Conservation (phyloP, 2,113 vertebrate species). For the Paraplagusia blochii region DNA sequence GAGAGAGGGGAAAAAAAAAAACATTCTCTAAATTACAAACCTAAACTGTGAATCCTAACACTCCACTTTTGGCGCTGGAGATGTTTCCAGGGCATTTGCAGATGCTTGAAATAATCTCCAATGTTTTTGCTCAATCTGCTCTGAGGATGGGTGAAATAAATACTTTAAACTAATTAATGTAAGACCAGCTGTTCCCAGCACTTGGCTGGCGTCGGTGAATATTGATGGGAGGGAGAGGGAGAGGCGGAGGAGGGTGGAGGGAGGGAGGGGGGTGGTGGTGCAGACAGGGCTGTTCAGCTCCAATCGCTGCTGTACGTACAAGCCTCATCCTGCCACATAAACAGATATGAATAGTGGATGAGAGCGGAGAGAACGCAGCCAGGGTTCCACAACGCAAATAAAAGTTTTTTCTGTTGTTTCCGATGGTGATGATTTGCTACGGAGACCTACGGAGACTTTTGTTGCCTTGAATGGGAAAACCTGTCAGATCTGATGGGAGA, state of each 20-base stretch:
- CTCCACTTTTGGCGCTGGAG: constrained; percentile 90
- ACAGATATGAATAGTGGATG: constrained; percentile 92
- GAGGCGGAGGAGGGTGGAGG: neutral
- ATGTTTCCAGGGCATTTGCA: constrained; percentile 99
- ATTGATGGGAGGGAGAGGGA: constrained; percentile 84
- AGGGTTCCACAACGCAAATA: constrained; percentile 56
- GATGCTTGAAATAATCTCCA: constrained; percentile 99
- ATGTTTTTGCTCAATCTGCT: constrained; percentile 99
- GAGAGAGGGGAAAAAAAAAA: constrained; percentile 24
- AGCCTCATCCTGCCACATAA: constrained; percentile 95
- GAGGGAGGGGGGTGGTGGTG: too few species aligned
- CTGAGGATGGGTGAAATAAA: constrained; percentile 99
- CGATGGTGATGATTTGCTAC: constrained; percentile 43
- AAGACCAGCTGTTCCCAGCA: constrained; percentile 99
- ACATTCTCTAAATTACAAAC: constrained; percentile 74
- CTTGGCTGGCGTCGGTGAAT: constrained; percentile 99
- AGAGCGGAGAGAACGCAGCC: constrained; percentile 79
- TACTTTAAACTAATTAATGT: constrained; percentile 99
- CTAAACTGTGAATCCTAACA: constrained; percentile 84
- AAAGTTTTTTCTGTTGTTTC: constrained; percentile 25
- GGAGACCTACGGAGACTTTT: constrained; percentile 34
- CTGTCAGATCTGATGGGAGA: constrained; percentile 57
- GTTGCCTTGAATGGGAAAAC: constrained; percentile 44
- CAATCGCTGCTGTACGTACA: constrained; percentile 96
- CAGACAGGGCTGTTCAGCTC: constrained; percentile 74